phyloP scores from a whole-genome alignment of 2,797 vertebrate genomes.

The Dallia pectoralis region DNA sequence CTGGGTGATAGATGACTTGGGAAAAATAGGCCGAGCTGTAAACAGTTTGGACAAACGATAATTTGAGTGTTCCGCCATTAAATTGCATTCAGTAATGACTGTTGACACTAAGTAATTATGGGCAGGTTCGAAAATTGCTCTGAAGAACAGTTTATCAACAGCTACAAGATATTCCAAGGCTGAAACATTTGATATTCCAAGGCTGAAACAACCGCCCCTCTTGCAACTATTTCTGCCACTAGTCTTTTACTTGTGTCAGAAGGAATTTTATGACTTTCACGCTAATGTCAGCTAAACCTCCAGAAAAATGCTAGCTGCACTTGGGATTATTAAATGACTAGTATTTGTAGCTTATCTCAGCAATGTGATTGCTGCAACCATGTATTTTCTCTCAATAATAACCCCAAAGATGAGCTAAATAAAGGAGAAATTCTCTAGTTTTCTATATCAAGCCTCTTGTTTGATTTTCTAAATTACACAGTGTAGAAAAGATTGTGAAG shows the following conservation, averaged over 20 bases:
- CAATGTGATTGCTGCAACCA: conserved; percentile 46
- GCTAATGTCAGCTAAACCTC: conserved; percentile 17
- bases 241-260: not conserved
- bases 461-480: conserved; percentile 60
- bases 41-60: conserved; percentile 66
- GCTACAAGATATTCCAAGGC: conserved; percentile 62
- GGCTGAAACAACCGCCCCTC: not conserved
- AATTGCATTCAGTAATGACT: conserved; percentile 65
- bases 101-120: conserved; percentile 70
- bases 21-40: conserved; percentile 52
- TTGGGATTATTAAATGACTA: conserved; percentile 15
- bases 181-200: conserved; percentile 40
- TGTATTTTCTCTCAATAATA: conserved; percentile 49
- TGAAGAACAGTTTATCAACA: conserved; percentile 61
- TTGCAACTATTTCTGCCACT: not conserved
- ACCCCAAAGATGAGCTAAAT: conserved; percentile 54
- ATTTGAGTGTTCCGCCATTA: conserved; percentile 63
- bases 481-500: conserved; percentile 55
- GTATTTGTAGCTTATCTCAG: conserved; percentile 23
- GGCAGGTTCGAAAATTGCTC: conserved; percentile 62
- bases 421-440: conserved; percentile 53
- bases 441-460: conserved; percentile 56
- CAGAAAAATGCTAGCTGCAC: not conserved
- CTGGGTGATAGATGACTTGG: conserved; percentile 39
- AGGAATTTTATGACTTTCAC: conserved; percentile 3